Conservation (phyloP, 2,888 invertebrate species). For the Eretmocerus hayati region DNA sequence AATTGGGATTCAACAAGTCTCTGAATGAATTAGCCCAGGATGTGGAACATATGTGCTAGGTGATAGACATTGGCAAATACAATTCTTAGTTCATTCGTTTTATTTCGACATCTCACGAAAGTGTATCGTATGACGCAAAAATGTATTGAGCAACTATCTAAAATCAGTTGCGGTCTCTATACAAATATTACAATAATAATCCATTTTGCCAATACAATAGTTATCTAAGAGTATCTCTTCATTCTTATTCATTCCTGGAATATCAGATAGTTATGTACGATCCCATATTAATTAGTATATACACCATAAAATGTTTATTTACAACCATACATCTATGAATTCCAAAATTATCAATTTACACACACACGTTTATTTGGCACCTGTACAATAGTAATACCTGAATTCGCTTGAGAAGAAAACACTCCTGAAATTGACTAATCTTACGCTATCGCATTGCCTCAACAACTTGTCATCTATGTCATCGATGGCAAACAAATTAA, state of each 20-base stretch:
- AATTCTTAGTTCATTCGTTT: conserved; percentile 27
- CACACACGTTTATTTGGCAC: conserved; percentile 30
- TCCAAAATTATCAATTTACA: conserved; percentile 29
- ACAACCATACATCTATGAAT: conserved; percentile 36
- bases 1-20: too few relatives aligned
- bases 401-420: conserved; percentile 19
- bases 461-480: too few relatives aligned
- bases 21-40: too few relatives aligned
- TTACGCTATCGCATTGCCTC: too few relatives aligned
- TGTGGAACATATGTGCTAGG: too few relatives aligned
- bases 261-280: conserved; percentile 8
- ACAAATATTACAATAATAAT: conserved; percentile 39
- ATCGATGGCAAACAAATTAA: too few relatives aligned
- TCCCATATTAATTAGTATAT: conserved; percentile 12
- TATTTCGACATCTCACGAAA: conserved; percentile 34
- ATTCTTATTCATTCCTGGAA: conserved; percentile 19
- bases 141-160: conserved; percentile 37
- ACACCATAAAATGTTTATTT: conserved; percentile 10
- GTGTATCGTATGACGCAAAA: conserved; percentile 29
- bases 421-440: conserved; percentile 2
- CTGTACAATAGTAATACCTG: conserved; percentile 24
- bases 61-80: too few relatives aligned
- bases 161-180: conserved; percentile 39
- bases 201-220: conserved; percentile 17
- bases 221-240: conserved; percentile 17